Percentiles rank a stretch among this genome's conserved stretches.
phyloP scores from a whole-genome alignment of 2,888 invertebrate species.

The Lymantria dispar region DNA sequence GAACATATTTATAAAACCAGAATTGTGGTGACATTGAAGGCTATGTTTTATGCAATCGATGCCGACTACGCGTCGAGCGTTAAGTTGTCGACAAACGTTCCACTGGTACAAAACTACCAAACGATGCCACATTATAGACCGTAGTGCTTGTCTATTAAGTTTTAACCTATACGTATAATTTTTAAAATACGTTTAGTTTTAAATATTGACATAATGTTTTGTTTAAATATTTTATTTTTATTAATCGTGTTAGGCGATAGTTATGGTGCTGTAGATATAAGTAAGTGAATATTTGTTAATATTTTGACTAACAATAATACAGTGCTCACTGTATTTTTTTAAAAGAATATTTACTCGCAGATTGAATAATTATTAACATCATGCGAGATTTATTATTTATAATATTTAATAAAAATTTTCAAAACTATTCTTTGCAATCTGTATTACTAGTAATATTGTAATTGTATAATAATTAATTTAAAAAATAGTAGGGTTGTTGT shows the following conservation, averaged over 20 bases:
- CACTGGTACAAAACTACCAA: constrained; percentile 26
- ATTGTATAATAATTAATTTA: too few relatives aligned
- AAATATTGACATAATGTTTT: constrained; percentile 12
- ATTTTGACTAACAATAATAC: too few relatives aligned
- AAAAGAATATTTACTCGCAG: too few relatives aligned
- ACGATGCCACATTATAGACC: constrained; percentile 31
- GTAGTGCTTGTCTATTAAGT: constrained; percentile 27
- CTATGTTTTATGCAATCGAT: constrained; percentile 54
- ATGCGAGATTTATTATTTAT: too few relatives aligned
- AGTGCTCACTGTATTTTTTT: too few relatives aligned
- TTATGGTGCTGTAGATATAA: constrained; percentile 51
- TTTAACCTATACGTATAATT: constrained; percentile 1
- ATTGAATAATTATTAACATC: too few relatives aligned
- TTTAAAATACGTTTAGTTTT: background rate
- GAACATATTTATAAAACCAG: constrained; percentile 37
- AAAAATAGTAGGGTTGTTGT: too few relatives aligned
- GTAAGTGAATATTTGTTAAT: constrained; percentile 42
- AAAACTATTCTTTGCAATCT: too few relatives aligned
- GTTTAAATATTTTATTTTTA: constrained; percentile 30
- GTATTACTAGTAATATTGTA: too few relatives aligned
- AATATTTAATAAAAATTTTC: too few relatives aligned
- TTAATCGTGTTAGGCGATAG: constrained; percentile 36
- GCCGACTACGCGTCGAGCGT: constrained; percentile 5
- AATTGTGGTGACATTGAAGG: constrained; percentile 52
- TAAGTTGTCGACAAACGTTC: constrained; percentile 9